Percentiles rank a stretch among this genome's conserved stretches.
These are phyloP conservation scores for Lepidochitona cinerea DNA, from an alignment of 2,888 invertebrate genomes.

Conservation along the genomic window DNA sequence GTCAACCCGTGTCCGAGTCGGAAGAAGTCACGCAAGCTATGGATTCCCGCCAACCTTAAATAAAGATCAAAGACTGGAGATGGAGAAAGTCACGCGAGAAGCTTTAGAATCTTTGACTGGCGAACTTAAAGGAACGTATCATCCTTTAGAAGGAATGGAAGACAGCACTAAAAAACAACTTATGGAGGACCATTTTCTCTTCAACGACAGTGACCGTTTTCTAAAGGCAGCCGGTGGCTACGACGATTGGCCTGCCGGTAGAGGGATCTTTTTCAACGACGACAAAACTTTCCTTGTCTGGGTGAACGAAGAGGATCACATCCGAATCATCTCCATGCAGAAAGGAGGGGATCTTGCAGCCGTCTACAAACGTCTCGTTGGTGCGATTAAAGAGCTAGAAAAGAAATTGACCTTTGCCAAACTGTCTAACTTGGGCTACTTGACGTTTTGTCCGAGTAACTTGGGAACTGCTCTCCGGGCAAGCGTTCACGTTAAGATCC, in stretches of 20 bases:
- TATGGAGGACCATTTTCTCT: constrained; percentile 43
- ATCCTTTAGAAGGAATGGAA: constrained; percentile 31
- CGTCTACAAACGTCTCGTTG: constrained; percentile 60
- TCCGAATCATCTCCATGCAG: constrained; percentile 75
- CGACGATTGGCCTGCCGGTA: constrained; percentile 83
- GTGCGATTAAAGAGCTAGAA: constrained; percentile 7
- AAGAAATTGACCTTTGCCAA: not conserved
- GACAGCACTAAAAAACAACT: constrained; percentile 30
- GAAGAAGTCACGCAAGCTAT: constrained; percentile 34
- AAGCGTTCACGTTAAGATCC: not conserved
- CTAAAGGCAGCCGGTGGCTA: constrained; percentile 73
- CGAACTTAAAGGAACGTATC: constrained; percentile 25
- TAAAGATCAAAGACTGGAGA: constrained; percentile 16
- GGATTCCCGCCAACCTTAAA: constrained; percentile 81
- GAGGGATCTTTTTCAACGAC: constrained; percentile 89
- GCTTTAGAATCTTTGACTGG: constrained; percentile 9
- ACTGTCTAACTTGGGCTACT: constrained; percentile 78
- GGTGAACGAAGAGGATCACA: constrained; percentile 93
- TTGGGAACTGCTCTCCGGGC: not conserved
- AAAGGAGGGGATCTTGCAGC: constrained; percentile 55
- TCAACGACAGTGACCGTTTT: constrained; percentile 9
- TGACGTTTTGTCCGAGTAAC: constrained; percentile 84
- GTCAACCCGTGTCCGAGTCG: constrained; percentile 35
- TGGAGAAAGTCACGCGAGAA: constrained; percentile 3
- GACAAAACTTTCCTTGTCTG: constrained; percentile 87